These are phyloP conservation scores for Stenichneumon culpator DNA, from an alignment of 2,888 invertebrate genomes.

Conservation along the genomic window DNA sequence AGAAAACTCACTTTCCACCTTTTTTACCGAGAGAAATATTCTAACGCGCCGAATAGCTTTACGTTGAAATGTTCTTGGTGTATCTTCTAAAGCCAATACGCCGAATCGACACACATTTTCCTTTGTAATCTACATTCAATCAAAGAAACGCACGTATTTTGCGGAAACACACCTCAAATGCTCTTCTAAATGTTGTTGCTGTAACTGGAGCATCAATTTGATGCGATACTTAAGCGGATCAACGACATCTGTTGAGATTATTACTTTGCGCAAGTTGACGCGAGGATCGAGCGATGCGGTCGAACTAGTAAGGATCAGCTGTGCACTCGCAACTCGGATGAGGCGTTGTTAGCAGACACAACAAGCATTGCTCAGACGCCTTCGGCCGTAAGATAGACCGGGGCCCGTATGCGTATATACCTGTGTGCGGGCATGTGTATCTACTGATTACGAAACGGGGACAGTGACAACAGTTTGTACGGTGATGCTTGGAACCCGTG, in stretches of 20 bases:
- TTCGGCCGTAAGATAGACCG: slow-evolving; percentile 55
- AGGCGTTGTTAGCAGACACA: neutral
- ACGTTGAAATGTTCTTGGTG: neutral
- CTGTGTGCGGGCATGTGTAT: slow-evolving; percentile 20
- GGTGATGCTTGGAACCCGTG: slow-evolving; percentile 5
- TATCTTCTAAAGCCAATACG: neutral
- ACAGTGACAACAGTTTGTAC: slow-evolving; percentile 48
- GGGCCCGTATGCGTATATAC: neutral
- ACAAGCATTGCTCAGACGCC: slow-evolving; percentile 43
- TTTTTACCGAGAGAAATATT: neutral
- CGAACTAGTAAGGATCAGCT: neutral
- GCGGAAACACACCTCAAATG: neutral
- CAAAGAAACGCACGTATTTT: neutral
- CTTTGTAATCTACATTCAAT: neutral
- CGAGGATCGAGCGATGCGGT: neutral
- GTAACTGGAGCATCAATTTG: too few species aligned
- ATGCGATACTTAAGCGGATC: neutral
- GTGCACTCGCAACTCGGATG: neutral
- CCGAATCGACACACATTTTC: neutral
- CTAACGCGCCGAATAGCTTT: neutral
- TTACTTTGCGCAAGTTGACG: neutral
- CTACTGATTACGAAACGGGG: slow-evolving; percentile 38
- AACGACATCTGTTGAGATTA: neutral
- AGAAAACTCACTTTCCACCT: neutral
- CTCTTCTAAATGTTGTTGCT: neutral